Conservation (phyloP, 2,888 invertebrate genomes). For the Dimorphilus gyrociliatus region DNA sequence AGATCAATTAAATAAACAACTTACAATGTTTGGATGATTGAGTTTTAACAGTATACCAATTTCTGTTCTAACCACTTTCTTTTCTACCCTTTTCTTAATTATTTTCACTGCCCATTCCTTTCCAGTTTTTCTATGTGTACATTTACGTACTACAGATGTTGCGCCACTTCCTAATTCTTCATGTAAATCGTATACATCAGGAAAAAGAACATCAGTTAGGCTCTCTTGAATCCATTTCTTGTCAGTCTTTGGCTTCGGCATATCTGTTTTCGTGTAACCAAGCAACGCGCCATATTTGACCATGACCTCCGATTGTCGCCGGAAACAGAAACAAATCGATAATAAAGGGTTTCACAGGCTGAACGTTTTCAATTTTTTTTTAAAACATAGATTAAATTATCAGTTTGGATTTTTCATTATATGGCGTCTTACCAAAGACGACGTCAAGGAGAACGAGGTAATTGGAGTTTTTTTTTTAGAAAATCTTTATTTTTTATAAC, state of each 20-base stretch:
- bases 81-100: slow-evolving; percentile 29
- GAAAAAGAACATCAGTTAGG: slow-evolving; percentile 22
- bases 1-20: slow-evolving; percentile 7
- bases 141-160: slow-evolving; percentile 27
- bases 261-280: too few relatives aligned
- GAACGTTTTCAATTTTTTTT: too few relatives aligned
- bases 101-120: slow-evolving; percentile 28
- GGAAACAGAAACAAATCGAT: too few relatives aligned
- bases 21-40: slow-evolving; percentile 25
- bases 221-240: slow-evolving; percentile 30
- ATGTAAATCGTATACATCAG: slow-evolving; percentile 17
- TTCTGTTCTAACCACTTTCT: slow-evolving; percentile 25
- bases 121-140: slow-evolving; percentile 19
- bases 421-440: too few relatives aligned
- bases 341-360: too few relatives aligned
- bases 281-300: too few relatives aligned
- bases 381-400: too few relatives aligned
- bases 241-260: slow-evolving; percentile 5
- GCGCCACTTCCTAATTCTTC: slow-evolving; percentile 32
- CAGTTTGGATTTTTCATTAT: too few relatives aligned
- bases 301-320: too few relatives aligned
- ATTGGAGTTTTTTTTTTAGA: too few relatives aligned
- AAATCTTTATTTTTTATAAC: too few relatives aligned
- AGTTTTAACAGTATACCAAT: slow-evolving; percentile 25
- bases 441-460: too few relatives aligned